These are phyloP conservation scores for Choloepus hoffmanni DNA, from an alignment of 2,113 vertebrate species.

Conservation along the genomic window DNA sequence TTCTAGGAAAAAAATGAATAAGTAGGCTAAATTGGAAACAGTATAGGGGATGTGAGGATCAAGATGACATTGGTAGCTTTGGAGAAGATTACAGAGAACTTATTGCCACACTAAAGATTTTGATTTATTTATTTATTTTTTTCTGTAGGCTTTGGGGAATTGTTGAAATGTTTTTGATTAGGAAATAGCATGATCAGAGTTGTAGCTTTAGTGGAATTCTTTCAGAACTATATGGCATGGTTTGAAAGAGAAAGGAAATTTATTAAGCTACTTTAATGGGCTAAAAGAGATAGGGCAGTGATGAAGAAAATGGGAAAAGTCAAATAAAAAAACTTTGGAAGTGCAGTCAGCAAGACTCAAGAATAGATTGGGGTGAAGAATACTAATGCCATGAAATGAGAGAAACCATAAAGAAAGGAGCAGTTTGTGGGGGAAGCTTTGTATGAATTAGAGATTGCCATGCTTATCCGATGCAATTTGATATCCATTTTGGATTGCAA, in stretches of 20 bases:
- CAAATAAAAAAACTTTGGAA: background rate
- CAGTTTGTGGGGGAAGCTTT: background rate
- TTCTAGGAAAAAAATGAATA: background rate
- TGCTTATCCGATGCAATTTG: background rate
- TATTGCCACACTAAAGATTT: background rate
- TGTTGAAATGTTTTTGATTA: conserved; percentile 6
- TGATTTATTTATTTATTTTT: background rate
- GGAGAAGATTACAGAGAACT: background rate
- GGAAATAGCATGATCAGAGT: background rate
- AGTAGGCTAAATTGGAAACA: background rate
- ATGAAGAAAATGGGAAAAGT: background rate
- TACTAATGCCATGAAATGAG: background rate
- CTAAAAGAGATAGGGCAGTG: background rate
- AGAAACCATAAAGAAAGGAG: background rate
- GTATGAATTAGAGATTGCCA: background rate
- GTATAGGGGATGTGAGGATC: background rate
- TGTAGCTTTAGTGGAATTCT: background rate
- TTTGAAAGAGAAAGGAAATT: background rate
- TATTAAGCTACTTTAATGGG: background rate
- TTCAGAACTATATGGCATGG: background rate
- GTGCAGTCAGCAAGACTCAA: background rate
- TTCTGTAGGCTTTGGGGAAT: background rate
- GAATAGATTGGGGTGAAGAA: background rate
- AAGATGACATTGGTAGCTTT: background rate
- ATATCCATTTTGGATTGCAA: background rate